A percentile compares a stretch with the other conserved stretches of the same genome.
These are phyloP conservation scores for Branchinecta lynchi DNA, from an alignment of 1,140 invertebrate genomes.

Conservation along the genomic window DNA sequence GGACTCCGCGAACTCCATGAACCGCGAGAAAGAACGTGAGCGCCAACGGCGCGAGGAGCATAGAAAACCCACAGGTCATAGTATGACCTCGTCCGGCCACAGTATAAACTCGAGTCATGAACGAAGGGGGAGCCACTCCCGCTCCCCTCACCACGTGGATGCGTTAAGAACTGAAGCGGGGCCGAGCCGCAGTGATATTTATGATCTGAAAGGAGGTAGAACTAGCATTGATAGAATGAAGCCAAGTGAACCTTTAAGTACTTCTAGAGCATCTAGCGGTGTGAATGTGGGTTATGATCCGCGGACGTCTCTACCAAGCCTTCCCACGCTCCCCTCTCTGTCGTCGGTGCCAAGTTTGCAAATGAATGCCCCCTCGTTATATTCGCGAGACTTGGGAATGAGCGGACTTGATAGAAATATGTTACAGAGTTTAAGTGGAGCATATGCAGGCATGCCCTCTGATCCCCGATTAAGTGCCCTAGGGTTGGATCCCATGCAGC, in stretches of 20 bases:
- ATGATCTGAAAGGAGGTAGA: slow-evolving; percentile 3
- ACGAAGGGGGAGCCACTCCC: neutral
- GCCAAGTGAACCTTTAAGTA: neutral
- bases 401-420: slow-evolving; percentile 7
- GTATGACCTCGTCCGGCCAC: neutral
- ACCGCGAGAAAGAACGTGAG: neutral
- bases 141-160: neutral
- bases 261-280: neutral
- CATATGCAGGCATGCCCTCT: neutral
- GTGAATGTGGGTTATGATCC: neutral
- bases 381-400: neutral
- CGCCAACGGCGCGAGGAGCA: neutral
- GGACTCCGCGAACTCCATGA: neutral
- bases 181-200: neutral
- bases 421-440: neutral
- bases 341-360: neutral
- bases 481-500: neutral
- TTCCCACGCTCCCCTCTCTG: neutral
- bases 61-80: neutral
- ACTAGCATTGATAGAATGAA: slow-evolving; percentile 1
- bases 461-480: neutral
- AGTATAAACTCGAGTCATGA: neutral
- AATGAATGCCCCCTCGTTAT: neutral
- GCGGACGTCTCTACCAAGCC: neutral
- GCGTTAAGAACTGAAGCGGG: neutral